phyloP scores from a whole-genome alignment of 2,888 invertebrate genomes.

The Dynastes hyllus region DNA sequence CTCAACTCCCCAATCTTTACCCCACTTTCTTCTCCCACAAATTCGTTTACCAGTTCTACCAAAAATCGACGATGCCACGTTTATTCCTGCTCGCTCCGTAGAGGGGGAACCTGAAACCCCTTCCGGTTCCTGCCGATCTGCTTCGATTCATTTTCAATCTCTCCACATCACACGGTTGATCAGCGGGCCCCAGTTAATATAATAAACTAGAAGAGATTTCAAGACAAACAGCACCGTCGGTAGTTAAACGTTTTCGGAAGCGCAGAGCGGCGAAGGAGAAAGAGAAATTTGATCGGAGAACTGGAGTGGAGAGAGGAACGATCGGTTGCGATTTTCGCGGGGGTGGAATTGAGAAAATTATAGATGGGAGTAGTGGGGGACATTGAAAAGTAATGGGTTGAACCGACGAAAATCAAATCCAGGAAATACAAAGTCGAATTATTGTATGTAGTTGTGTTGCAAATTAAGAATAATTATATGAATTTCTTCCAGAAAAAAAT shows the following conservation, averaged over 20 bases:
- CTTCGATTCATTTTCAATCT: slow-evolving; percentile 17
- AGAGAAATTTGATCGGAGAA: neutral
- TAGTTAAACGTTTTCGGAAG: slow-evolving; percentile 22
- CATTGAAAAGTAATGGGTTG: no score
- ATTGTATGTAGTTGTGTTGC: no score
- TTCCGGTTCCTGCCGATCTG: neutral
- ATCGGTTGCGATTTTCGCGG: slow-evolving; percentile 1
- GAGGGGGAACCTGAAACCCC: neutral
- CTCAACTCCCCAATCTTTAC: neutral
- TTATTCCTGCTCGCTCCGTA: neutral
- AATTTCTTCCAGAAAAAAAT: no score
- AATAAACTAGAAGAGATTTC: slow-evolving; percentile 25
- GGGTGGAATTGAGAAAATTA: neutral
- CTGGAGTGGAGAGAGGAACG: neutral
- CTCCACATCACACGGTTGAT: neutral
- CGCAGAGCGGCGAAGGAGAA: neutral
- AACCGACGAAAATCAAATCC: no score
- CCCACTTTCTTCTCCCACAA: neutral
- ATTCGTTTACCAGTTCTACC: neutral
- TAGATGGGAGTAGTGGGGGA: no score
- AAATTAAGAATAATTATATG: no score
- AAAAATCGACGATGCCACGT: slow-evolving; percentile 20
- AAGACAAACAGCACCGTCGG: slow-evolving; percentile 6
- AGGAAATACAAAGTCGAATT: no score
- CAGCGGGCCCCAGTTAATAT: slow-evolving; percentile 11